phyloP scores from a whole-genome alignment of 2,797 vertebrate genomes.

The Intellagama lesueurii region DNA sequence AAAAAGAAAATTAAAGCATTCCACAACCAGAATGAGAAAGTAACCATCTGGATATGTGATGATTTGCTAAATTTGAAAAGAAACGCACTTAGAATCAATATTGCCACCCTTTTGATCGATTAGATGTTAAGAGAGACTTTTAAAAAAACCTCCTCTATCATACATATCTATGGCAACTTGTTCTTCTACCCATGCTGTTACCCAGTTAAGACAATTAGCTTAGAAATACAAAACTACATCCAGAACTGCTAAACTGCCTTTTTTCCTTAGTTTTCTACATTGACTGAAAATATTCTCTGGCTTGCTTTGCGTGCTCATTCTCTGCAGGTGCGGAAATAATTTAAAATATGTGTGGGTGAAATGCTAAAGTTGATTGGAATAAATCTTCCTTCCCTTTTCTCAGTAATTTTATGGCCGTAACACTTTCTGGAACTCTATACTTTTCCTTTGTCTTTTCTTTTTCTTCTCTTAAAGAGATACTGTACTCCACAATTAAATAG shows the following conservation, averaged over 20 bases:
- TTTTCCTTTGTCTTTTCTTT: neutral
- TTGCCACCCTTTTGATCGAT: too few species aligned
- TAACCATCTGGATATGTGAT: too few species aligned
- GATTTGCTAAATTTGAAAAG: too few species aligned
- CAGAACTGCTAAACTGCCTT: neutral
- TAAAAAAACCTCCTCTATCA: neutral
- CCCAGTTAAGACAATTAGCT: neutral
- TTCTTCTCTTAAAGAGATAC: neutral
- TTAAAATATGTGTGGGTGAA: neutral
- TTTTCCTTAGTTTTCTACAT: neutral
- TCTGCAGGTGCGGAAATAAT: neutral
- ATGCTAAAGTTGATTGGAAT: neutral
- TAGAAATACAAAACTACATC: neutral
- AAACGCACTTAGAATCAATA: too few species aligned
- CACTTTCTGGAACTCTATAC: neutral
- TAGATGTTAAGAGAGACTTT: too few species aligned
- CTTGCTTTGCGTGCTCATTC: neutral
- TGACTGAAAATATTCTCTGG: neutral
- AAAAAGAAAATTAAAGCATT: too few species aligned
- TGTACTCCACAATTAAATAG: neutral
- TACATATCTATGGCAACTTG: neutral
- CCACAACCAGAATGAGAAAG: too few species aligned
- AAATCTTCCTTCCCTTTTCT: neutral
- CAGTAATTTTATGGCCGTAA: neutral
- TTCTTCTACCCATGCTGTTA: neutral